These are phyloP conservation scores for Heliconius hewitsoni DNA, from an alignment of 1,140 invertebrate genomes.

Conservation along the genomic window DNA sequence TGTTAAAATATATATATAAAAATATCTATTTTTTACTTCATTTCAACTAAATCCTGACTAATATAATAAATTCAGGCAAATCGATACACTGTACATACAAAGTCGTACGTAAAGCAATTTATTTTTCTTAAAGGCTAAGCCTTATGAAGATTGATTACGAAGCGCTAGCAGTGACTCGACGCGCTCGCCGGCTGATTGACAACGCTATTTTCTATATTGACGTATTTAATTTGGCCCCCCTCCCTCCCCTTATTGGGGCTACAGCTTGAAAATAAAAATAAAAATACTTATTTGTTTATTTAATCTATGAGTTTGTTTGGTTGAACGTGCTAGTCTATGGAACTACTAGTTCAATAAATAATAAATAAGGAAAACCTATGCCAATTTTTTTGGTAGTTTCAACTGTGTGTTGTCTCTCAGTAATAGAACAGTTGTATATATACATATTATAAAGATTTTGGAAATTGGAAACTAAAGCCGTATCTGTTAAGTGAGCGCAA, in stretches of 20 bases:
- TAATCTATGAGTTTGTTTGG: too few species aligned
- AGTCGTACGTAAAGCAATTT: slow-evolving; percentile 50
- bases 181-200: slow-evolving; percentile 59
- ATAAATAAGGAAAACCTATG: too few species aligned
- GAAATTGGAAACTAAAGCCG: too few species aligned
- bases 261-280: neutral
- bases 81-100: slow-evolving; percentile 3
- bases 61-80: slow-evolving; percentile 5
- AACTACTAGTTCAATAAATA: too few species aligned
- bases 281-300: neutral
- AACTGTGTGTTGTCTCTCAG: too few species aligned
- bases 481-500: too few species aligned
- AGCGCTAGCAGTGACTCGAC: slow-evolving; percentile 53
- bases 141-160: slow-evolving; percentile 71
- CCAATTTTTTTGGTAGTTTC: too few species aligned
- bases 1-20: too few species aligned
- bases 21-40: too few species aligned
- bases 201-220: slow-evolving; percentile 70
- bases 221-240: slow-evolving; percentile 65
- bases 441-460: too few species aligned
- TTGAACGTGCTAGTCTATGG: too few species aligned
- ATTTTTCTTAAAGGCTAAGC: slow-evolving; percentile 69
- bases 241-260: slow-evolving; percentile 36
- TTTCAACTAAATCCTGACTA: neutral
- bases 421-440: too few species aligned